Evolutionary conservation across 2,113 vertebrate species (phyloP), one percentile per base, ranked within the genome.

Genomic region (Brachypodius melanocephalos): DNA sequence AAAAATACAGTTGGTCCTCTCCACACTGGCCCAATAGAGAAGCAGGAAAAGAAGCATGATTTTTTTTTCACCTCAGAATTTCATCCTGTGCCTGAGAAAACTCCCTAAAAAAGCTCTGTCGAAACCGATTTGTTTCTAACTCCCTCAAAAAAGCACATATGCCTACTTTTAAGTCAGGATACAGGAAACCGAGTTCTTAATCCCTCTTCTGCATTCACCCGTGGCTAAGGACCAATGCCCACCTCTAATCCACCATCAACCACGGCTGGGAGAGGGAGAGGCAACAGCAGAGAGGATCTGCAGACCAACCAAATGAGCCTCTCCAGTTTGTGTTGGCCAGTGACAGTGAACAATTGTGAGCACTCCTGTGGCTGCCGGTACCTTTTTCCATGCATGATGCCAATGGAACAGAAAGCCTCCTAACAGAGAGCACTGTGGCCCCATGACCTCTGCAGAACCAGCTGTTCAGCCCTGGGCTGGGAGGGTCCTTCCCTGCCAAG

Each of bases 1-100:
- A 94, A 93, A 94, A 95, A 95, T 96, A 94, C 31, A 94, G 88
- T 67, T 90, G 82, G 55, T 94, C 90, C 79, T 93, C 85, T 88
- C 24, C 88, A n/a, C 54, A 66, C 59, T 63, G 90, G 79, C 92
- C 96, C 95, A 88, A 90, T 32, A 58, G 71, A 69, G 31, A 74
- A 67, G 59, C 51, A 28, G 68, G 9, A 28, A 36, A 59, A 59
- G 40, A 82, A 90, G 73, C 9, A 38, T 49, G 85, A 83, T 20
- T 92, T 93, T 94, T 93, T 90, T 96, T 92, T 87, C 90, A 93
- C 88, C 92, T 93, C 94, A 93, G 74, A 80, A 93, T 97, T 96
- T 92, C 95, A 94, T 93, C 85, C 83, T 93, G 90, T 96, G 95
- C 96, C 94, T 97, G 94, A 97, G 95, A 97, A 97, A 97, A 96